phyloP scores from a whole-genome alignment of 1,140 invertebrate species.

The Pygmarrhopalites habei region DNA sequence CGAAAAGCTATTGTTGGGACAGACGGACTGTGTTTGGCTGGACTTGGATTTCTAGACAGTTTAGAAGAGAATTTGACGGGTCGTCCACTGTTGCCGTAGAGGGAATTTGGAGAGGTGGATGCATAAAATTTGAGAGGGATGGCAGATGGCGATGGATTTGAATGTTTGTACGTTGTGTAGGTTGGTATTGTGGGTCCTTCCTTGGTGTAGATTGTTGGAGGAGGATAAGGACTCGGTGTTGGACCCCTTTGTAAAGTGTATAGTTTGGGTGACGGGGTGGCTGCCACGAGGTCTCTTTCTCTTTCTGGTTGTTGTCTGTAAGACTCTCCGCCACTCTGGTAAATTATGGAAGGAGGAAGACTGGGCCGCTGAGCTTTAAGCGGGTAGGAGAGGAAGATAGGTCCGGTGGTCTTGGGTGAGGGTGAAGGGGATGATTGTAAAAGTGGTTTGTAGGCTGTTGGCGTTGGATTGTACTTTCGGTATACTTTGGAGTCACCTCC shows the following conservation, averaged over 20 bases:
- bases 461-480: neutral
- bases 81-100: neutral
- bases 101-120: conserved; percentile 4
- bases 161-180: neutral
- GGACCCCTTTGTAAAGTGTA: neutral
- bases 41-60: neutral
- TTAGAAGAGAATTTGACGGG: neutral
- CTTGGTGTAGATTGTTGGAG: neutral
- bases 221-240: neutral
- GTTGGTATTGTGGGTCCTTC: neutral
- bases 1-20: neutral
- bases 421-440: neutral
- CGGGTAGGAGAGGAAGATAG: conserved; percentile 6
- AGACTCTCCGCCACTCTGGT: no score
- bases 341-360: neutral
- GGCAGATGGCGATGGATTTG: neutral
- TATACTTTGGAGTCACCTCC: no score
- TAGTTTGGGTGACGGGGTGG: neutral
- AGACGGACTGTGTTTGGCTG: no score
- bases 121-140: neutral
- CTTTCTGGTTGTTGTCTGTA: no score
- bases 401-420: neutral
- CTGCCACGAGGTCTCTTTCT: no score
- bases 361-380: conserved; percentile 1
- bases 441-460: neutral